Evolutionary conservation across 2,797 vertebrate genomes (phyloP).

Genomic region (Nannoperca obscura): DNA sequence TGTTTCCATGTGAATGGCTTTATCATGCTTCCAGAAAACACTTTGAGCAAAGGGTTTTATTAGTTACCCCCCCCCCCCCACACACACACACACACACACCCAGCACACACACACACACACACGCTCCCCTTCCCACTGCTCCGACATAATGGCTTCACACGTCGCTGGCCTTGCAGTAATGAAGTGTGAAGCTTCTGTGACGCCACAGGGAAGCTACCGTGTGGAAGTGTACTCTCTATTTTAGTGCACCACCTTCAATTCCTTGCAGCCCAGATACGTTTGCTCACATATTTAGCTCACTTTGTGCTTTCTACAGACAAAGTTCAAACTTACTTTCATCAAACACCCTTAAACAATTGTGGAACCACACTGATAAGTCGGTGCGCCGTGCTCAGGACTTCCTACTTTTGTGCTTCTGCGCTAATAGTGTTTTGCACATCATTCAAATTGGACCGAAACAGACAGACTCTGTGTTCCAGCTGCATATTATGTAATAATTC

Average conservation of each 20-base stretch:
- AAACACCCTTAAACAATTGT: conserved; percentile 26
- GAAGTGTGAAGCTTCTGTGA: conserved; percentile 77
- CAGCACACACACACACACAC: not conserved
- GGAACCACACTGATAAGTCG: conserved; percentile 6
- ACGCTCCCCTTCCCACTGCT: conserved; percentile 46
- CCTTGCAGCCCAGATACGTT: conserved; percentile 41
- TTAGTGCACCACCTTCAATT: conserved; percentile 58
- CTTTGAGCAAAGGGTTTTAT: conserved; percentile 57
- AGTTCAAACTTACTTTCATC: conserved; percentile 30
- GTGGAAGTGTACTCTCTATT: conserved; percentile 68
- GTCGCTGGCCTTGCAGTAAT: conserved; percentile 76
- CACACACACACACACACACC: not conserved
- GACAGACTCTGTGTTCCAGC: not conserved
- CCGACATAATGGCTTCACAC: conserved; percentile 75
- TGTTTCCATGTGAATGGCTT: conserved; percentile 69
- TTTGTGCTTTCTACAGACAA: conserved; percentile 25
- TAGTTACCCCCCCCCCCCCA: conserved; percentile 43
- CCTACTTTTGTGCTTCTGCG: not conserved
- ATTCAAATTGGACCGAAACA: conserved; percentile 6
- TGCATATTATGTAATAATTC: not conserved
- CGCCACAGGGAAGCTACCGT: conserved; percentile 61
- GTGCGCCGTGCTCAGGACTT: not conserved
- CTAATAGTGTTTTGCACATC: not conserved
- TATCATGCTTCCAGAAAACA: conserved; percentile 66
- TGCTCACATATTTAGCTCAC: conserved; percentile 23